Base-by-base conservation (phyloP, 2,888 invertebrate species). In the Diarsia brunnea region DNA sequence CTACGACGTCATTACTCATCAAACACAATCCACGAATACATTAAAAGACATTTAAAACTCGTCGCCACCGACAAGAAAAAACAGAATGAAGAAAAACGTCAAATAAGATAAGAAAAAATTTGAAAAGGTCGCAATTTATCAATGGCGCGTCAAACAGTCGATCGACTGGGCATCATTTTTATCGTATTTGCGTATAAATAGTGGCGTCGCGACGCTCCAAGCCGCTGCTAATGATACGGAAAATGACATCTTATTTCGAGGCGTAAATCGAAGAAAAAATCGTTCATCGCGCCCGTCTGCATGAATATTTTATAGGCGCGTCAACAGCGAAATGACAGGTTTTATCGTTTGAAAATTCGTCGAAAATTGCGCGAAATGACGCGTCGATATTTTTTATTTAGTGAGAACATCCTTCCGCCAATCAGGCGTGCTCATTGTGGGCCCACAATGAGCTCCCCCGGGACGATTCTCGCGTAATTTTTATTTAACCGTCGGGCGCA, bases 221-320 rank as follows among this genome's bases (percentile, higher is more conserved):
- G 92, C 93, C 95, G 95, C 91, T 94, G 96, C 96, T 97, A 97
- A 97, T 97, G 97, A 96, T 94, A 95, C 96, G 96, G 97, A 97
- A 97, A 97, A 97, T 96, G 96, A 96, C 96, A 95, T 96, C 97
- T 96, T 96, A 96, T 97, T 96, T 95, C 95, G 95, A 95, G 92
- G 95, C 95, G 94, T 93, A 95, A 96, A 96, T 96, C 96, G 96
- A 96, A 96, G 96, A 96, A 96, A 96, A 96, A 96, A 95, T 95
- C 95, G 95, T 95, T 95, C 96, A 95, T 96, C 96, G 92, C 95
- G 93, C 94, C 93, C 94, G 95, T 94, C 93, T 94, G 94, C 95
- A 96, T 96, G 96, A 96, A 96, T 96, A 96, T 96, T 96, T 96
- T 96, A 96, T 96, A 95, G 96, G 96, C 96, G 94, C 95, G 95